phyloP scores from a whole-genome alignment of 1,140 invertebrate species.

The Temnothorax curvispinosus region DNA sequence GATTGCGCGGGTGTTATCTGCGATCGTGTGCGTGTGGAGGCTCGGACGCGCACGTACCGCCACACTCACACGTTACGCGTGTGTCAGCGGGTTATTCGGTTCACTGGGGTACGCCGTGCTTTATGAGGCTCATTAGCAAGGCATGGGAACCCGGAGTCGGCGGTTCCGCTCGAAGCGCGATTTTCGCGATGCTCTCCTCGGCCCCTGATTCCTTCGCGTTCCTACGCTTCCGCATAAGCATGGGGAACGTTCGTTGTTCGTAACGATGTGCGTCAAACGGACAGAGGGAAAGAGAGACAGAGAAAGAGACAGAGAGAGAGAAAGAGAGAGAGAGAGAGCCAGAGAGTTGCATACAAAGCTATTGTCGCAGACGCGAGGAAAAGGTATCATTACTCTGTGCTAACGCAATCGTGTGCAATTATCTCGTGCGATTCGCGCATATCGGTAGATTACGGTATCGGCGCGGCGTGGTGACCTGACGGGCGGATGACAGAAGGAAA shows the following conservation, averaged over 20 bases:
- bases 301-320: background rate
- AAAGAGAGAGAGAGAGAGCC: too few species aligned
- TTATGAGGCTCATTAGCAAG: conserved; percentile 62
- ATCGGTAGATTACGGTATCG: conserved; percentile 15
- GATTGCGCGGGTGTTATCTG: background rate
- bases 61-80: background rate
- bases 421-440: conserved; percentile 18
- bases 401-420: background rate
- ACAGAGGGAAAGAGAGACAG: background rate
- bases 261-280: background rate
- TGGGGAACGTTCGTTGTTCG: background rate
- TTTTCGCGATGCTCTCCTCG: conserved; percentile 27
- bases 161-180: conserved; percentile 36
- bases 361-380: background rate
- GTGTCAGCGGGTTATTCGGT: conserved; percentile 59
- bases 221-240: background rate
- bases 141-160: conserved; percentile 54
- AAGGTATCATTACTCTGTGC: background rate
- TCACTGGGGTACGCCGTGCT: conserved; percentile 44
- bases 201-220: conserved; percentile 2
- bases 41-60: background rate
- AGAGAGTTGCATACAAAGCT: background rate
- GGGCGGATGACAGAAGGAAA: background rate
- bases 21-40: background rate
- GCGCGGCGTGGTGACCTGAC: too few species aligned